phyloP scores from a whole-genome alignment of 2,797 vertebrate species.

The Arrhamphus sclerolepis region DNA sequence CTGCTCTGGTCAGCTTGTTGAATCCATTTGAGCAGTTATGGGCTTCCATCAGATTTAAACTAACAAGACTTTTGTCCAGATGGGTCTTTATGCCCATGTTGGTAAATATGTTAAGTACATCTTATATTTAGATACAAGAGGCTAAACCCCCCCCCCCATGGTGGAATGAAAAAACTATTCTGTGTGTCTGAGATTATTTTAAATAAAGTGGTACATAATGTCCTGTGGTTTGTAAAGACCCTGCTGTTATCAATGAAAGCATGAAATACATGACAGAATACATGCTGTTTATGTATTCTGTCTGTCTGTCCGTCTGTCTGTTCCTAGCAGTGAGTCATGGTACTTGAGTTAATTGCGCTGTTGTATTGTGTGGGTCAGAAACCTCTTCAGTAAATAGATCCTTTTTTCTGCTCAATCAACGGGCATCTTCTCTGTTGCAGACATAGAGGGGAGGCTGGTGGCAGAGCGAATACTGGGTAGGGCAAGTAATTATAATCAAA shows the following conservation, averaged over 20 bases:
- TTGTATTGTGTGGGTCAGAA: conserved; percentile 45
- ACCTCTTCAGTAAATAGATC: conserved; percentile 55
- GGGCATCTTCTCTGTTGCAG: conserved; percentile 2
- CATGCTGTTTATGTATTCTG: conserved; percentile 11
- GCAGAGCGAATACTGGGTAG: conserved; percentile 2
- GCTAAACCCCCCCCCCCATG: no score
- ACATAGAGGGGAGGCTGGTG: conserved; percentile 2
- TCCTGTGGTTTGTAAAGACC: conserved; percentile 2
- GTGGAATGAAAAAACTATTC: neutral
- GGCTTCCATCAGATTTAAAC: no score
- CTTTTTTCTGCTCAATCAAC: conserved; percentile 37
- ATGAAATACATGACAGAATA: conserved; percentile 31
- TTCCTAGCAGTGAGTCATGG: conserved; percentile 52
- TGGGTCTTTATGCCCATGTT: no score
- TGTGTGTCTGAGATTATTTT: no score
- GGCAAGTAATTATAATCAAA: no score
- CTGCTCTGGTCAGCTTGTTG: no score
- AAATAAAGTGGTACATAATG: neutral
- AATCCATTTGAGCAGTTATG: no score
- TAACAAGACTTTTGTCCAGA: no score
- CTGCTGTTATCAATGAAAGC: conserved; percentile 4
- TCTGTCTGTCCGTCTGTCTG: conserved; percentile 16
- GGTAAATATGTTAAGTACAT: no score
- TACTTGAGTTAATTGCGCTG: conserved; percentile 62
- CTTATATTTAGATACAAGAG: no score